Evolutionary conservation across 2,797 vertebrate species (phyloP).

Genomic region (Chaenodraco wilsoni): DNA sequence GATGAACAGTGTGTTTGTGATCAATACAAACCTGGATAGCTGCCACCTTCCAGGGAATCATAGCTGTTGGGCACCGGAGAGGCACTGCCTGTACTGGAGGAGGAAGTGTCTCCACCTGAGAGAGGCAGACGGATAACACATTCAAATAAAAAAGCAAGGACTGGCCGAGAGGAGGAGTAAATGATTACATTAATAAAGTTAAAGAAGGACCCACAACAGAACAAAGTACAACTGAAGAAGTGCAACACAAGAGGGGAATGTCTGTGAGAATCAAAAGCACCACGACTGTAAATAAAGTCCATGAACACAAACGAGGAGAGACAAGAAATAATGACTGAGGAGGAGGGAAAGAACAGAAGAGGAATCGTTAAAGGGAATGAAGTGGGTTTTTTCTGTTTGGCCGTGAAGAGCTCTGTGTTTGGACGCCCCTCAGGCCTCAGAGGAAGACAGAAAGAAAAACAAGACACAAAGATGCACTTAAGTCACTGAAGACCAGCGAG

Average conservation of each 20-base stretch:
- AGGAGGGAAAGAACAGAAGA: background rate
- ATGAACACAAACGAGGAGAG: background rate
- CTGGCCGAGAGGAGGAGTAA: no score
- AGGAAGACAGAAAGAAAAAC: constrained; percentile 13
- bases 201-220: background rate
- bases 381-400: background rate
- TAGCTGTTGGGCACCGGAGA: constrained; percentile 93
- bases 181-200: no score
- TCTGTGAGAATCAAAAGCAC: background rate
- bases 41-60: constrained; percentile 93
- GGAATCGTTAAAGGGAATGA: constrained; percentile 7
- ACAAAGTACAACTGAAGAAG: background rate
- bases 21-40: constrained; percentile 85
- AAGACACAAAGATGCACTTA: constrained; percentile 26
- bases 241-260: no score
- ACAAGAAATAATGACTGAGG: background rate
- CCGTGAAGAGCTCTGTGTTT: background rate
- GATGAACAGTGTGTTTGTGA: background rate
- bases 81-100: constrained; percentile 92
- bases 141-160: no score
- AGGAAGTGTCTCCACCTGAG: constrained; percentile 92
- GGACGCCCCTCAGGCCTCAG: constrained; percentile 20
- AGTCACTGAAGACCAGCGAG: background rate
- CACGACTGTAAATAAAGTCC: background rate
- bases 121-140: constrained; percentile 11